A percentile compares a stretch with the other conserved stretches of the same genome.
Evolutionary conservation across 2,888 invertebrate genomes (phyloP).

Genomic region (Leucophenga maculata): DNA sequence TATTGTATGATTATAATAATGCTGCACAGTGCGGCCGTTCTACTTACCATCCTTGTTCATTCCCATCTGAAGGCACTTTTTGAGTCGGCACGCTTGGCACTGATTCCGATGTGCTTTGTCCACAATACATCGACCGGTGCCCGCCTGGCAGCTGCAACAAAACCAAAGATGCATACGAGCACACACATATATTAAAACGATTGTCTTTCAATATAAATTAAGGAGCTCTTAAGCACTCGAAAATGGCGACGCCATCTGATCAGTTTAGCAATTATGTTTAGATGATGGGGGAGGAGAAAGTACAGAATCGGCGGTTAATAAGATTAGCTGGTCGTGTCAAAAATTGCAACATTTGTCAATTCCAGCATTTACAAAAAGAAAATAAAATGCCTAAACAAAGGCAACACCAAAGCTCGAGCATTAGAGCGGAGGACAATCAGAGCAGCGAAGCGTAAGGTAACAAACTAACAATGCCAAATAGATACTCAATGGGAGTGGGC

Average conservation of each 20-base stretch:
- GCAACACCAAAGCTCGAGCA: slow-evolving; percentile 11
- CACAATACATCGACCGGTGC: slow-evolving; percentile 96
- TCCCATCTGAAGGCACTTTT: slow-evolving; percentile 98
- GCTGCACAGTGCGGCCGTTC: not conserved
- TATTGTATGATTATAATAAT: slow-evolving; percentile 17
- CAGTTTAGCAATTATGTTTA: slow-evolving; percentile 43
- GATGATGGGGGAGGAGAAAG: not conserved
- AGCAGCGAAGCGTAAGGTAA: slow-evolving; percentile 32
- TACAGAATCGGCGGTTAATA: slow-evolving; percentile 33
- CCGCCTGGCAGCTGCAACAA: slow-evolving; percentile 92
- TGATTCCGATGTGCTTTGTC: slow-evolving; percentile 99
- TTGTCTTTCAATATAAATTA: no score
- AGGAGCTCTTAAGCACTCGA: not conserved
- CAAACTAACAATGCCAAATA: slow-evolving; percentile 22
- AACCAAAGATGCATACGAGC: not conserved
- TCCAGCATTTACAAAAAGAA: slow-evolving; percentile 27
- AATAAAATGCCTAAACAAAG: slow-evolving; percentile 37
- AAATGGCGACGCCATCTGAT: slow-evolving; percentile 41
- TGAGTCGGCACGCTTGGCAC: slow-evolving; percentile 97
- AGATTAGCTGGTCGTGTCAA: slow-evolving; percentile 51
- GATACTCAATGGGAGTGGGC: slow-evolving; percentile 33
- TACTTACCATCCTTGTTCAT: slow-evolving; percentile 99
- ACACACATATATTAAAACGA: not conserved
- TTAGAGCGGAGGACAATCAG: slow-evolving; percentile 20
- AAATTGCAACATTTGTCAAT: slow-evolving; percentile 64